Base-by-base conservation (phyloP, 2,888 invertebrate genomes). In the Phalangium opilio region DNA sequence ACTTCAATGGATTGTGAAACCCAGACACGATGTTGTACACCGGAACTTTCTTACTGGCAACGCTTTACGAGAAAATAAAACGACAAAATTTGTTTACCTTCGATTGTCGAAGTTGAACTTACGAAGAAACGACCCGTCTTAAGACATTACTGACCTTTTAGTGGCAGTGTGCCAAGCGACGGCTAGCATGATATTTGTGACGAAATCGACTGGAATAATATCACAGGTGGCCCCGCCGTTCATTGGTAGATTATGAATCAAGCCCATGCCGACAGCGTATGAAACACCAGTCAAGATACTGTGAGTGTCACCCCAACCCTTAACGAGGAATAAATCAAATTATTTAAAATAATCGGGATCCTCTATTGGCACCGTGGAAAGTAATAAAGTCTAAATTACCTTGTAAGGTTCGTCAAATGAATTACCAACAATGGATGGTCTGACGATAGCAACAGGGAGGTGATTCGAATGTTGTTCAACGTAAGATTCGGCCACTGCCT, bases 21-120 rank as follows among this genome's bases (percentile, higher is more conserved):
- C 93, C 87, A 1, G 87, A 85, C 0, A 89, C 87, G 60, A 89
- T 85, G 64, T 96, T 91, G 69, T 89, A 90, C 1, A 95, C 82
- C 18, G 60, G 58, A 15, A 58, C 54, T 4, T 59, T 49, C 8
- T 27, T 27, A 8, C 27, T 27, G 5, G 27, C 5, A 27, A 27
- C 27, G 5, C 27, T 27, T 7, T 7, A 27, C 27, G 27, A 8
- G n/a, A n/a, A n/a, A n/a, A n/a, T n/a, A n/a, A 32, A 79, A 67
- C 1, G 79, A 74, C 52, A 43, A 43, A 11, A 10, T 14, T 11
- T 10, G 17, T 40, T 10, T 10, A 11, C 11, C 17, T 40, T 14
- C 14, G 8, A 10, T 14, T 17, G n/a, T n/a, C n/a, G n/a, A n/a
- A n/a, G n/a, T n/a, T n/a, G n/a, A n/a, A n/a, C n/a, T n/a, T n/a